Base-by-base conservation (phyloP, 1,140 invertebrate genomes). In the Drosophila burlai region DNA sequence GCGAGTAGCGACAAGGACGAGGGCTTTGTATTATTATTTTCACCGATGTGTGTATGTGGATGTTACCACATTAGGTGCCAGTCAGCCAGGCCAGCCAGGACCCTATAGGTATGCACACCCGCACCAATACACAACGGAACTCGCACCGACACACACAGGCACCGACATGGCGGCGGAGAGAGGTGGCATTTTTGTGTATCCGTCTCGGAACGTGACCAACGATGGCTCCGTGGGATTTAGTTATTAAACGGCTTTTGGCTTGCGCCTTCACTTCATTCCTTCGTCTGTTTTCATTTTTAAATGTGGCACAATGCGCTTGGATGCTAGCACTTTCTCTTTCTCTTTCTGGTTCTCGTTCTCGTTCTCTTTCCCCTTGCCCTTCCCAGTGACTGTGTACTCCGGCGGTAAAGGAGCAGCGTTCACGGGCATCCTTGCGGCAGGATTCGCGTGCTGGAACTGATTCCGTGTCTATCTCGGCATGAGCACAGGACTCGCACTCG, bases 361-460 rank as follows among this genome's bases (percentile, higher is more conserved):
- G 34, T 40, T 57, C 15, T 40, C 54, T 57, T 38, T 6, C 63
- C 63, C 38, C 66, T 71, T 42, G 31, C 36, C 45, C 50, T 49
- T n/a, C 21, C 49, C 62, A 24, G 40, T 57, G 31, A 24, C 31
- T 68, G 40, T 31, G 34, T 60, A 61, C 18, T 73, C 67, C 55
- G 50, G 43, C 69, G 52, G 52, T 65, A 57, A 40, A 57, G 76
- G 57, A 50, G 64, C 29, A 52, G 49, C 58, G 57, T 63, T 66
- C 64, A 81, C 85, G 81, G 83, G 75, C 85, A 90, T 89, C 85
- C 85, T 89, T 69, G 78, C 85, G 71, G 66, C 78, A 90, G 85
- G 85, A 90, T 89, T 81, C 81, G 75, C 85, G 81, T 81, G 81
- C 85, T 89, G 82, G 85, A 90, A 89, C 85, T 89, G 85, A 90